A percentile compares a stretch with the other conserved stretches of the same genome.
Evolutionary conservation across 2,113 vertebrate species (phyloP).

Genomic region (Triplophysa siluroides): DNA sequence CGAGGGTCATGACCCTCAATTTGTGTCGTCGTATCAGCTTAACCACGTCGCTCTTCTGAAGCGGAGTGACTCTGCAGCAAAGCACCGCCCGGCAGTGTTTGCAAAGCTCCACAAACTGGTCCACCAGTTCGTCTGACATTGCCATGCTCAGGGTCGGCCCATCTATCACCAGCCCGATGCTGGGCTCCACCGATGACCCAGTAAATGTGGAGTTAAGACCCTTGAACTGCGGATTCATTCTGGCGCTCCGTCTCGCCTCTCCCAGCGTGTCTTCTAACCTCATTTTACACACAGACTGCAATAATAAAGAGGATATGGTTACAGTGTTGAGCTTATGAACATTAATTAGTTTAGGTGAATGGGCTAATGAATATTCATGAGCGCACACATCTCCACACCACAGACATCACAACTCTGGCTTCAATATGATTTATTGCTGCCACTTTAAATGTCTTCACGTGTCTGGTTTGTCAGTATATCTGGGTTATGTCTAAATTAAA

Average conservation of each 20-base stretch:
- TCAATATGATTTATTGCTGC: background rate
- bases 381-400: background rate
- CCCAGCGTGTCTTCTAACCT: conserved; percentile 82
- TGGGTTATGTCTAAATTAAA: conserved; percentile 32
- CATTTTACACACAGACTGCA: conserved; percentile 83
- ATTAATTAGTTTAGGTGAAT: background rate
- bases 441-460: conserved; percentile 7
- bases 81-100: conserved; percentile 80
- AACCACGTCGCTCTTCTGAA: conserved; percentile 89
- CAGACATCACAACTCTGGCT: background rate
- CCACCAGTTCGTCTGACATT: conserved; percentile 79
- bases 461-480: conserved; percentile 35
- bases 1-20: conserved; percentile 84
- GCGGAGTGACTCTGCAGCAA: conserved; percentile 87
- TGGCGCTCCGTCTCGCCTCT: conserved; percentile 75
- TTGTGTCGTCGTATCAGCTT: conserved; percentile 79
- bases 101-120: conserved; percentile 79
- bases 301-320: conserved; percentile 23
- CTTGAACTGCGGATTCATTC: conserved; percentile 28
- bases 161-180: conserved; percentile 84
- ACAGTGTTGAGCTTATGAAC: background rate
- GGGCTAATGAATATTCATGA: conserved; percentile 9
- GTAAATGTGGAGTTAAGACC: conserved; percentile 38
- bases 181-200: conserved; percentile 32
- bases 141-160: conserved; percentile 77